Evolutionary conservation across 2,888 invertebrate genomes (phyloP).

Genomic region (Scelioninae gen. 1): DNA sequence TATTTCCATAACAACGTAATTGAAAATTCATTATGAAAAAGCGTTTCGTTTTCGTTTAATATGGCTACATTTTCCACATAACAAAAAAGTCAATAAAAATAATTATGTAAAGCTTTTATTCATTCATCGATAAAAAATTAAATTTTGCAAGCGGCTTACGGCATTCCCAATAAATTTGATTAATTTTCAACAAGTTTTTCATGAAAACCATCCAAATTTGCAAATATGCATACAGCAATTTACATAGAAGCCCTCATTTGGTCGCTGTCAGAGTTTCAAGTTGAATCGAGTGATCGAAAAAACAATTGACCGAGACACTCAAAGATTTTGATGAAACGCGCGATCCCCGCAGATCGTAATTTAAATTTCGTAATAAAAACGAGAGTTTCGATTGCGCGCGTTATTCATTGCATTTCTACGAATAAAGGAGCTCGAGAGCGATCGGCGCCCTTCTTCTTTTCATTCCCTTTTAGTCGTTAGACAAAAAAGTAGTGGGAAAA

Average conservation of each 20-base stretch:
- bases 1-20: no score
- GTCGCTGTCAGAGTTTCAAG: constrained; percentile 17
- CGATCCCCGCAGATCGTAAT: constrained; percentile 61
- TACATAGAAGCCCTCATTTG: constrained; percentile 7
- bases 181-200: no score
- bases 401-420: constrained; percentile 50
- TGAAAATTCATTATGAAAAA: no score
- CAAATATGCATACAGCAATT: constrained; percentile 3
- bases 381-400: constrained; percentile 47
- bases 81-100: no score
- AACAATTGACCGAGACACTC: constrained; percentile 48
- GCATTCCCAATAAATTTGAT: no score
- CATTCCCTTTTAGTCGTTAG: constrained; percentile 27
- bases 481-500: constrained; percentile 33
- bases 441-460: constrained; percentile 34
- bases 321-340: constrained; percentile 54
- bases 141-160: no score
- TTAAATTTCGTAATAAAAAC: constrained; percentile 73
- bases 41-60: no score
- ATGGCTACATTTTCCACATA: no score
- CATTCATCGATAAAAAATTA: no score
- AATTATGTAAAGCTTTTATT: no score
- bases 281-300: constrained; percentile 37
- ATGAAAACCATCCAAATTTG: background rate
- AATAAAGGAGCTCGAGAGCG: constrained; percentile 37